A percentile compares a stretch with the other conserved stretches of the same genome.
These are phyloP conservation scores for Tigriopus californicus DNA, from an alignment of 2,888 invertebrate genomes.

Conservation along the genomic window DNA sequence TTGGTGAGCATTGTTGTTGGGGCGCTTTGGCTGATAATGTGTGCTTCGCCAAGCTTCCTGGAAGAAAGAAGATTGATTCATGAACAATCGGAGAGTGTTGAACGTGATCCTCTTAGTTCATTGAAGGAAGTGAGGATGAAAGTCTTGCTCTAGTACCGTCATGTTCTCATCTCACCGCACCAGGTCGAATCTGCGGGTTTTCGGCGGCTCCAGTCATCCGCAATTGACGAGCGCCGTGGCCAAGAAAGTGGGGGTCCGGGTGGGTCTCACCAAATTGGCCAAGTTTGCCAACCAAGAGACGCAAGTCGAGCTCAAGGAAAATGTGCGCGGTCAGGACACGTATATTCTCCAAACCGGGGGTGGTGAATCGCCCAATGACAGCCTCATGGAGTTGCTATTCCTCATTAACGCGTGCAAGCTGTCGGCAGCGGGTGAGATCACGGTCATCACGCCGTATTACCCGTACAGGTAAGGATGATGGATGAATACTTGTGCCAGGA, in stretches of 20 bases:
- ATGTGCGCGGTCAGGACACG: slow-evolving; percentile 1
- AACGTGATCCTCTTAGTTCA: no score
- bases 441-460: slow-evolving; percentile 2
- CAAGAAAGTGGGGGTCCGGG: slow-evolving; percentile 4
- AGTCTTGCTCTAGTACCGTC: no score
- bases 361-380: slow-evolving; percentile 4
- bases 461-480: neutral
- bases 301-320: neutral
- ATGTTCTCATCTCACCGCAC: neutral
- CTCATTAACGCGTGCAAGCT: slow-evolving; percentile 4
- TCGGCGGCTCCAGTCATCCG: neutral
- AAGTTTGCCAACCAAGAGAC: slow-evolving; percentile 8
- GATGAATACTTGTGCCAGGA: neutral
- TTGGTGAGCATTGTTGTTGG: no score
- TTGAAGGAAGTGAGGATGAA: no score
- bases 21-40: no score
- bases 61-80: no score
- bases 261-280: neutral
- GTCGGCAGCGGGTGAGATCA: slow-evolving; percentile 3
- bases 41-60: no score
- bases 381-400: slow-evolving; percentile 3
- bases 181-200: slow-evolving; percentile 2
- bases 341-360: slow-evolving; percentile 2
- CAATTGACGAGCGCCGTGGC: neutral
- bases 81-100: no score